Evolutionary conservation across 2,113 vertebrate genomes (phyloP).

Genomic region (Daboia siamensis): DNA sequence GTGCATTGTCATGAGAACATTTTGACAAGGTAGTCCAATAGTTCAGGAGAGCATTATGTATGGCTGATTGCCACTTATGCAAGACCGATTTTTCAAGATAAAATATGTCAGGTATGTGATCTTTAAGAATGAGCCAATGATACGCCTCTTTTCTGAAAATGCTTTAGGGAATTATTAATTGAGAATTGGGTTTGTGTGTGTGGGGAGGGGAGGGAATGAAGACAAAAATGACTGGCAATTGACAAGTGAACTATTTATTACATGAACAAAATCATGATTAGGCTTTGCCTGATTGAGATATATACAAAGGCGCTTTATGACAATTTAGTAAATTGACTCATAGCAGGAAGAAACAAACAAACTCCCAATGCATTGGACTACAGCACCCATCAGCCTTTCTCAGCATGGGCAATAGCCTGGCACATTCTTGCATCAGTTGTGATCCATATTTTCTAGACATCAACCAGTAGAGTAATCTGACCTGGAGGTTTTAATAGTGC

Average conservation of each 20-base stretch:
- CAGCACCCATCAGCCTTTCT: neutral
- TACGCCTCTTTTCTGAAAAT: slow-evolving; percentile 62
- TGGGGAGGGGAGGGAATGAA: slow-evolving; percentile 54
- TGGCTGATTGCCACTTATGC: slow-evolving; percentile 55
- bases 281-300: slow-evolving; percentile 23
- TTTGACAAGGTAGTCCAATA: slow-evolving; percentile 50
- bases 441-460: neutral
- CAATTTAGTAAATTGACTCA: neutral
- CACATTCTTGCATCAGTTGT: neutral
- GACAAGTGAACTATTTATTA: slow-evolving; percentile 53
- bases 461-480: neutral
- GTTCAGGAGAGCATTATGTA: slow-evolving; percentile 45
- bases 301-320: slow-evolving; percentile 20
- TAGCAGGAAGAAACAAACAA: neutral
- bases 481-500: neutral
- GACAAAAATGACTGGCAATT: slow-evolving; percentile 56
- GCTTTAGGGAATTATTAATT: slow-evolving; percentile 64
- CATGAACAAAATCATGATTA: slow-evolving; percentile 30
- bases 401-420: neutral
- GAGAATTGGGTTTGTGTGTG: slow-evolving; percentile 22
- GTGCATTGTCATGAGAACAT: slow-evolving; percentile 47
- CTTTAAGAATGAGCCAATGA: slow-evolving; percentile 49
- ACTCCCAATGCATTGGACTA: neutral
- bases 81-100: slow-evolving; percentile 58
- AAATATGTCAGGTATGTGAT: slow-evolving; percentile 59